Conservation (phyloP, 2,113 vertebrate species). For the Jaculus jaculus region DNA sequence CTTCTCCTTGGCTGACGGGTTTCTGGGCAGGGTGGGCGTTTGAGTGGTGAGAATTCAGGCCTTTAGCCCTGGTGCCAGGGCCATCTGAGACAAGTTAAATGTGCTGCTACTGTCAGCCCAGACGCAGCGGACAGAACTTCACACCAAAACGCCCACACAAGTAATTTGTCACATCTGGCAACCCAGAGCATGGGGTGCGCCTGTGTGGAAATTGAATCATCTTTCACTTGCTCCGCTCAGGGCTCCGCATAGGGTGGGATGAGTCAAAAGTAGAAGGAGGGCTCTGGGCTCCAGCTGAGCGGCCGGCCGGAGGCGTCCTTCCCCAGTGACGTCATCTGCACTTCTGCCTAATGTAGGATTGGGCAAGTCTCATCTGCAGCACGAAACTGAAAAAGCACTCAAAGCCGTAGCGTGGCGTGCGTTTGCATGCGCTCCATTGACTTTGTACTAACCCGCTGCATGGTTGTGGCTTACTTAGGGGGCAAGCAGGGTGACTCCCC, state of each 20-base stretch:
- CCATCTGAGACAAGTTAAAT: conserved; percentile 80
- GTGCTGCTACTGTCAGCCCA: conserved; percentile 76
- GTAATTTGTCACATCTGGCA: conserved; percentile 84
- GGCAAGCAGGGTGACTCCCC: not conserved
- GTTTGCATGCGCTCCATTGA: not conserved
- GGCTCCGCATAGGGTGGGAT: conserved; percentile 41
- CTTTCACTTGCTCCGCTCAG: conserved; percentile 81
- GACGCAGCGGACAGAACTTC: conserved; percentile 75
- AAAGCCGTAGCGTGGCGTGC: not conserved
- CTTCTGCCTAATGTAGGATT: not conserved
- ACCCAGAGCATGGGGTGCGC: conserved; percentile 79
- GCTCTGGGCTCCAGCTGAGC: conserved; percentile 24
- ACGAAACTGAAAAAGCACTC: not conserved
- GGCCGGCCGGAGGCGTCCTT: not conserved
- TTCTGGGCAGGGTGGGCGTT: conserved; percentile 65
- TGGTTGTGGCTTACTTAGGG: not conserved
- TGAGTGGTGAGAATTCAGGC: conserved; percentile 67
- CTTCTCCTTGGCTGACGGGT: conserved; percentile 57
- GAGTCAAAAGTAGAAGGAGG: not conserved
- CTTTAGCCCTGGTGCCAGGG: conserved; percentile 62
- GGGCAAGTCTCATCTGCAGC: not conserved
- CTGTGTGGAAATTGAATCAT: conserved; percentile 82
- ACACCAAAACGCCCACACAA: conserved; percentile 73
- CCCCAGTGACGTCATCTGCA: not conserved
- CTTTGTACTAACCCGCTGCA: not conserved